Evolutionary conservation across 2,797 vertebrate genomes (phyloP), one percentile per base, ranked within the genome.

Genomic region (Scyliorhinus canicula): DNA sequence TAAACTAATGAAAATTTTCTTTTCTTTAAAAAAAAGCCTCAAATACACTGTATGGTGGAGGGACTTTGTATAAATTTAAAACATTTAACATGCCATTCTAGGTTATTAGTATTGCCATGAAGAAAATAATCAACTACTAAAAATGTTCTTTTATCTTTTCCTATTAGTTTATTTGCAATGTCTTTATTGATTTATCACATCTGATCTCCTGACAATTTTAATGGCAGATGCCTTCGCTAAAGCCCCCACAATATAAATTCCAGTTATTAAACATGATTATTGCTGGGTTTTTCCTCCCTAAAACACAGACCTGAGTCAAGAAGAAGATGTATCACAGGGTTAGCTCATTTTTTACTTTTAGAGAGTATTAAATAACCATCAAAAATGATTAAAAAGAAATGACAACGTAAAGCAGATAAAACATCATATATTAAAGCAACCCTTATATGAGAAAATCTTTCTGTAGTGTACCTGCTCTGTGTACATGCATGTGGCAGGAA

Each of bases 241-340:
- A 55, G 71, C 67, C 55, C 6, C 65, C 67, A 63, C 65, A 52
- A 94, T 74, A 94, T 52, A 94, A 71, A 94, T 93, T 93, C 65
- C 67, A 74, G 93, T 50, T 74, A 52, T 94, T 52, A 91, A 91
- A 63, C 40, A 35, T 69, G 93, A 94, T 74, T 69, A 69, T 35
- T 52, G 67, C 44, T 93, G 44, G 28, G 47, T n/a, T 94, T 65
- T 57, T 12, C 84, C 55, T 60, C 40, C 65, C 24, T 91, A 44
- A 91, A 91, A 26, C 65, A 19, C n/a, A 65, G 57, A 91, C n/a
- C 12, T 44, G 44, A 63, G 60, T 44, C 93, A 52, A 16, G 47
- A 50, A 35, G 19, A 55, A 50, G 6, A n/a, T 74, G 31, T 94
- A 31, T 74, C 47, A 50, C 47, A n/a, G 31, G 26, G 67, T 52